phyloP scores from a whole-genome alignment of 2,888 invertebrate genomes.

The Drosophila maculinotata region DNA sequence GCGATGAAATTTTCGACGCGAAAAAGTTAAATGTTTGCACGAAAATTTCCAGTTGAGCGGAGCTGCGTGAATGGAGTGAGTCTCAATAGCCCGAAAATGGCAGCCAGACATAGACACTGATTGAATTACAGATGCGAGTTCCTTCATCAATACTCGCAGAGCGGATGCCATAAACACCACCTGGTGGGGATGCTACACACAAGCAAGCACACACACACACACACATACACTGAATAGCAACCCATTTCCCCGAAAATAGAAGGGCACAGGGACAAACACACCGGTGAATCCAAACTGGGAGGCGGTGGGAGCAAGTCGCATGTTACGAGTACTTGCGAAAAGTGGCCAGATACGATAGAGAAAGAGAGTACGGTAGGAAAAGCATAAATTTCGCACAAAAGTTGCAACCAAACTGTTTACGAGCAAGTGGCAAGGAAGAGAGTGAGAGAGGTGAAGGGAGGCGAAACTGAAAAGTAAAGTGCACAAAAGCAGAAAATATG shows the following conservation, averaged over 20 bases:
- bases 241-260: slow-evolving; percentile 58
- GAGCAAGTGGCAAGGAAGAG: slow-evolving; percentile 51
- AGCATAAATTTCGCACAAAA: slow-evolving; percentile 82
- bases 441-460: slow-evolving; percentile 1
- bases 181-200: slow-evolving; percentile 63
- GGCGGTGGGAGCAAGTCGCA: slow-evolving; percentile 51
- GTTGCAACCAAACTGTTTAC: slow-evolving; percentile 81
- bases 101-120: slow-evolving; percentile 80
- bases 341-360: slow-evolving; percentile 66
- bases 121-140: slow-evolving; percentile 82
- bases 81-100: slow-evolving; percentile 56
- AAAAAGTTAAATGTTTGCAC: slow-evolving; percentile 42
- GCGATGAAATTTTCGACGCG: slow-evolving; percentile 47
- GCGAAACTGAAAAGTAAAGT: slow-evolving; percentile 78
- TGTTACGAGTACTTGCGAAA: slow-evolving; percentile 70
- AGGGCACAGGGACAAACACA: slow-evolving; percentile 30
- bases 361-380: slow-evolving; percentile 52
- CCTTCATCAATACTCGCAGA: slow-evolving; percentile 81
- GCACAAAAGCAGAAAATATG: slow-evolving; percentile 84
- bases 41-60: slow-evolving; percentile 73
- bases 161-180: slow-evolving; percentile 83
- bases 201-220: slow-evolving; percentile 25
- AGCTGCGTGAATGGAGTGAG: slow-evolving; percentile 45
- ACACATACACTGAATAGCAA: slow-evolving; percentile 31
- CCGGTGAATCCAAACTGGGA: slow-evolving; percentile 23